phyloP scores from a whole-genome alignment of 1,140 invertebrate genomes.

The Drosophila littoralis region DNA sequence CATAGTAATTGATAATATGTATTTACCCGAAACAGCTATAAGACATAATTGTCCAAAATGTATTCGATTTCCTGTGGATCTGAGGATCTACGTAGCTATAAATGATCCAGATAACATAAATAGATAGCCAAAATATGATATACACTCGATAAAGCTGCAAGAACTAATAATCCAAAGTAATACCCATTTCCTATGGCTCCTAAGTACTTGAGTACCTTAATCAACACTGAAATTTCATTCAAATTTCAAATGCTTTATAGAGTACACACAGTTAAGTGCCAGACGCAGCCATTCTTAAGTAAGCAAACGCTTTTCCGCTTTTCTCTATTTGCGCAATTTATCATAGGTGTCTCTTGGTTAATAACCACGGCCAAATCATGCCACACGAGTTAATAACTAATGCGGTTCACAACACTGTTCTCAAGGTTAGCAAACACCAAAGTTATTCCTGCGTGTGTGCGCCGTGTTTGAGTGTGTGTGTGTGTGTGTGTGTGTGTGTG shows the following conservation, averaged over 20 bases:
- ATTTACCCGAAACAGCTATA: no score
- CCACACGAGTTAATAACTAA: constrained; percentile 39
- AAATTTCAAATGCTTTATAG: no score
- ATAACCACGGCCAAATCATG: constrained; percentile 57
- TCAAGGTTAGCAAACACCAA: constrained; percentile 58
- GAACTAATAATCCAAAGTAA: no score
- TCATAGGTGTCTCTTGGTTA: constrained; percentile 64
- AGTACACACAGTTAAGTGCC: not conserved
- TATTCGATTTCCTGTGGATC: no score
- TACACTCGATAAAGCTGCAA: no score
- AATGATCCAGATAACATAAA: no score
- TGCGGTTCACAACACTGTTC: constrained; percentile 23
- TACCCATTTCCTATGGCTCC: no score
- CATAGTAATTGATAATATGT: no score
- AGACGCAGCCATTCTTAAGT: not conserved
- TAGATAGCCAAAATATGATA: no score
- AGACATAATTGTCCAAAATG: no score
- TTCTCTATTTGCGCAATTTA: constrained; percentile 52
- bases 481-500: constrained; percentile 22
- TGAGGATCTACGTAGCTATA: no score
- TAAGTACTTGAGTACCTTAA: not conserved
- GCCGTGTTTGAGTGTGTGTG: constrained; percentile 26
- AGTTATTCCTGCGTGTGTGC: not conserved
- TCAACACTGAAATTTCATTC: no score
- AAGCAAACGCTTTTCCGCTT: constrained; percentile 1